phyloP scores from a whole-genome alignment of 2,113 vertebrate genomes.

The Cyrtonyx montezumae region DNA sequence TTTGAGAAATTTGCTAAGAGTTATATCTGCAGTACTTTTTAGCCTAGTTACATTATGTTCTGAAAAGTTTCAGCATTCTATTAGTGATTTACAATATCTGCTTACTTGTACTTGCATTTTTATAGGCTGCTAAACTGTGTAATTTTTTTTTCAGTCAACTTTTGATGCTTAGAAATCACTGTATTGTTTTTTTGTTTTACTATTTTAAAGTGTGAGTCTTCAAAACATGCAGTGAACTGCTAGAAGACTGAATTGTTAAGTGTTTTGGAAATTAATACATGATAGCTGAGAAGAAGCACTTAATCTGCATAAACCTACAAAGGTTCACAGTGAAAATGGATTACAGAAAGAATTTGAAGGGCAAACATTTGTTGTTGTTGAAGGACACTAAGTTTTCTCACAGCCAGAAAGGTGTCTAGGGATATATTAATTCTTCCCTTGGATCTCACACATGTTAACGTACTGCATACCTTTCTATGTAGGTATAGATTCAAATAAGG shows the following conservation, averaged over 20 bases:
- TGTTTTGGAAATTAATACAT: constrained; percentile 36
- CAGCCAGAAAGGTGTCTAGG: constrained; percentile 1
- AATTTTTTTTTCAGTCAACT: constrained; percentile 56
- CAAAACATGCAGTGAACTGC: not conserved
- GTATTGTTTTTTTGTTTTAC: not conserved
- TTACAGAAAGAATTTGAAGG: constrained; percentile 32
- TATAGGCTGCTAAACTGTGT: constrained; percentile 68
- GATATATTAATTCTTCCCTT: constrained; percentile 36
- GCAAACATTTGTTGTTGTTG: constrained; percentile 28
- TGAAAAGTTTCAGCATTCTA: constrained; percentile 57
- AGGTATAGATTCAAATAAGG: constrained; percentile 4
- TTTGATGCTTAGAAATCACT: constrained; percentile 36
- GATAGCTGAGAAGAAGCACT: constrained; percentile 18
- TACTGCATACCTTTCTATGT: not conserved
- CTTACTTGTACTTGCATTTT: constrained; percentile 73
- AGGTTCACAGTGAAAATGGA: not conserved
- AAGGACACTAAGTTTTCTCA: constrained; percentile 21
- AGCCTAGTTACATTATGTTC: constrained; percentile 65
- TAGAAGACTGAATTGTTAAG: constrained; percentile 7
- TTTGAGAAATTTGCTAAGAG: constrained; percentile 65
- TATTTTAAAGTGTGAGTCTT: constrained; percentile 24
- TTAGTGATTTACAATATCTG: constrained; percentile 73
- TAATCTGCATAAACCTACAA: constrained; percentile 47
- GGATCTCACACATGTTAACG: not conserved
- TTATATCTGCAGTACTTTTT: constrained; percentile 68